Evolutionary conservation across 2,797 vertebrate genomes (phyloP).

Genomic region (Podarcis lilfordi): DNA sequence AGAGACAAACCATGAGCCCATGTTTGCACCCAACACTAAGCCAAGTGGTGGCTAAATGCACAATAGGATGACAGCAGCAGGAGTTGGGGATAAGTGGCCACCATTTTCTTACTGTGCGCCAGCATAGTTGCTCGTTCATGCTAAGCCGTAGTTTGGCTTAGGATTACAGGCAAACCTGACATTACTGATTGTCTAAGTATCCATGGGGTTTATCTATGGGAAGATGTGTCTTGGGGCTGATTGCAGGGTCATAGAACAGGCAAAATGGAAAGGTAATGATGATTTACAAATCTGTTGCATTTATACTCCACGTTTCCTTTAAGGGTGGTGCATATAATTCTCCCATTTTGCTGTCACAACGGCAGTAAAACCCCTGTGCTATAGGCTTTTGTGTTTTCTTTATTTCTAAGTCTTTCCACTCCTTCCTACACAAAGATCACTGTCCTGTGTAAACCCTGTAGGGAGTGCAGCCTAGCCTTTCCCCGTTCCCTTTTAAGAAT

Average conservation of each 20-base stretch:
- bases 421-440: not conserved
- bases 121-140: too few relatives aligned
- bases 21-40: too few relatives aligned
- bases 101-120: too few relatives aligned
- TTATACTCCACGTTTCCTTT: not conserved
- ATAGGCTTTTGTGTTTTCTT: not conserved
- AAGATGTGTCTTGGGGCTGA: not conserved
- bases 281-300: not conserved
- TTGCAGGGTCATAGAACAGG: not conserved
- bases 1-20: too few relatives aligned
- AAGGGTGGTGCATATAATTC: not conserved
- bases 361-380: not conserved
- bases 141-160: too few relatives aligned
- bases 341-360: not conserved
- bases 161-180: too few relatives aligned
- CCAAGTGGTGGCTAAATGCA: too few relatives aligned
- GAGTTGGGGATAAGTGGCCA: too few relatives aligned
- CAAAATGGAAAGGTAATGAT: not conserved
- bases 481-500: not conserved
- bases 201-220: not conserved
- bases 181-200: not conserved
- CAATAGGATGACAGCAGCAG: too few relatives aligned
- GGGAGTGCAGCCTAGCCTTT: not conserved
- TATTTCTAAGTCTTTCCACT: not conserved
- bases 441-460: not conserved